Conservation (phyloP, 2,888 invertebrate genomes). For the Coelopa pilipes region DNA sequence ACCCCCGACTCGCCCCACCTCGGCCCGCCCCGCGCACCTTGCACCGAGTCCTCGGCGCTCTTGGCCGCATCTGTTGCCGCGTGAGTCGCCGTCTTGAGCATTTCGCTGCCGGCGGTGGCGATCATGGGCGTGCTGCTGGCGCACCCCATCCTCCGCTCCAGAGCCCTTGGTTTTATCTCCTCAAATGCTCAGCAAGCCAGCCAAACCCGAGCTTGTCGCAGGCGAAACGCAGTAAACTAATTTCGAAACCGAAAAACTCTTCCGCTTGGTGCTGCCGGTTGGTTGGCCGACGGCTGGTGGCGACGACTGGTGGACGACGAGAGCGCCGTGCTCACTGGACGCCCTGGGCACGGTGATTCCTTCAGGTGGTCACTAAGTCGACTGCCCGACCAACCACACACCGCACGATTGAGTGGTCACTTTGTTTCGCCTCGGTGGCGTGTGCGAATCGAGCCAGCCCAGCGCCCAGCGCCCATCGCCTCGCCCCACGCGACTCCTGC, state of each 20-base stretch:
- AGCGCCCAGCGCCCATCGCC: background rate
- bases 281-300: no score
- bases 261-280: no score
- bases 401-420: slow-evolving; percentile 40
- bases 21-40: slow-evolving; percentile 54
- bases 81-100: slow-evolving; percentile 61
- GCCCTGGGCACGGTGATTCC: slow-evolving; percentile 42
- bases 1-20: no score
- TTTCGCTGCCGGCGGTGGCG: slow-evolving; percentile 62
- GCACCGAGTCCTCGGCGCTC: slow-evolving; percentile 56
- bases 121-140: slow-evolving; percentile 63
- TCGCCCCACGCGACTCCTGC: no score
- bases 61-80: slow-evolving; percentile 56
- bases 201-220: no score
- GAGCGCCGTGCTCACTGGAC: no score
- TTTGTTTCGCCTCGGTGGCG: slow-evolving; percentile 16
- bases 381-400: slow-evolving; percentile 44
- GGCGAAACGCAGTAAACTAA: no score
- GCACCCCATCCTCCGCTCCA: slow-evolving; percentile 54
- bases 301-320: no score
- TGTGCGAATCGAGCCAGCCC: background rate
- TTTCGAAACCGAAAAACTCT: no score
- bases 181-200: no score
- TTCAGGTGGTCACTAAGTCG: slow-evolving; percentile 56
- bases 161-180: slow-evolving; percentile 8